Percentiles rank a stretch among this genome's conserved stretches.
Evolutionary conservation across 2,888 invertebrate genomes (phyloP).

Genomic region (Campopleginae sp.): DNA sequence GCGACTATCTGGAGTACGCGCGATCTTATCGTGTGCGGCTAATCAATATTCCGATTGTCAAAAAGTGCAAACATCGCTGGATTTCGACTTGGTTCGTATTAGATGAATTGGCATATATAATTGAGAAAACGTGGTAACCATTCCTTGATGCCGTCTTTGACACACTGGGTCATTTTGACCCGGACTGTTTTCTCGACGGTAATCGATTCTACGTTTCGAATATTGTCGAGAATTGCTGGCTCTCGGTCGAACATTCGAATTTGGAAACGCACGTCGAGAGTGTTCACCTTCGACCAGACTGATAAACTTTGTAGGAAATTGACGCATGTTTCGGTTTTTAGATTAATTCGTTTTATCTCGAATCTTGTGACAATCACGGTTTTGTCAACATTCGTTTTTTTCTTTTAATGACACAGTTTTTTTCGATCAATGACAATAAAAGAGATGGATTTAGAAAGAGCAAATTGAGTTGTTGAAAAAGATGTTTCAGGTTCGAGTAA

Average conservation of each 20-base stretch:
- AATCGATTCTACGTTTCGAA: neutral
- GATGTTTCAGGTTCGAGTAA: neutral
- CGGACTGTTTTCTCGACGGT: no score
- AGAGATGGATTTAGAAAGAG: neutral
- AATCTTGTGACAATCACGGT: neutral
- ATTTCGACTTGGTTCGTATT: neutral
- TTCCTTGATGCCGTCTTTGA: no score
- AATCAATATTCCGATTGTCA: neutral
- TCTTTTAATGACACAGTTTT: neutral
- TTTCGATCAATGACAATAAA: neutral
- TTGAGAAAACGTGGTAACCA: no score
- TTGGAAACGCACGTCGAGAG: neutral
- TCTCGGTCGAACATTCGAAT: neutral
- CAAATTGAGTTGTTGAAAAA: neutral
- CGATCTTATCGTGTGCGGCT: neutral
- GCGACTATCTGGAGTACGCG: neutral
- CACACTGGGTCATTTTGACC: no score
- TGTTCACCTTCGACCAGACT: neutral
- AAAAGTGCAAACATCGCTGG: neutral
- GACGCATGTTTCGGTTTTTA: neutral
- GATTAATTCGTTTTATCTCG: neutral
- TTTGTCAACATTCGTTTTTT: neutral
- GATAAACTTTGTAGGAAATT: neutral
- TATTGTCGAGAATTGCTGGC: neutral
- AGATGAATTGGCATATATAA: no score